Conservation (phyloP, 1,140 invertebrate genomes). For the Panulirus ornatus region DNA sequence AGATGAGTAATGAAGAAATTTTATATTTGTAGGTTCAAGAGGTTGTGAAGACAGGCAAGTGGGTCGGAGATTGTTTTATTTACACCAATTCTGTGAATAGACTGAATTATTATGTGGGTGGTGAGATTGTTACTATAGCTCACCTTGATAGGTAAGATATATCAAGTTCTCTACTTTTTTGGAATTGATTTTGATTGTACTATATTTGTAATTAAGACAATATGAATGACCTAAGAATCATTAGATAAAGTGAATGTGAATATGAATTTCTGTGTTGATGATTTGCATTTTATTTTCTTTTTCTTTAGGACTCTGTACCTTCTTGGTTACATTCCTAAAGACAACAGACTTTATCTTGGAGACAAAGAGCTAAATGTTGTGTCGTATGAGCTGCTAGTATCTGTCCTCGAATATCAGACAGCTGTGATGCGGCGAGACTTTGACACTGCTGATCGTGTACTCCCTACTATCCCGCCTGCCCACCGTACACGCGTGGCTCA, state of each 20-base stretch:
- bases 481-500: constrained; percentile 98
- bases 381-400: constrained; percentile 89
- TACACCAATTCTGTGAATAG: constrained; percentile 98
- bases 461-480: constrained; percentile 96
- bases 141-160: constrained; percentile 90
- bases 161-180: not conserved
- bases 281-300: constrained; percentile 40
- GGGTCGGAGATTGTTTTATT: constrained; percentile 99
- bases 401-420: constrained; percentile 99
- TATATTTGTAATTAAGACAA: too few species aligned
- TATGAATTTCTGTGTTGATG: too few species aligned
- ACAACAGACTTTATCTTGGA: constrained; percentile 96
- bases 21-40: constrained; percentile 94
- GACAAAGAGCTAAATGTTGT: constrained; percentile 99
- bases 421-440: constrained; percentile 99
- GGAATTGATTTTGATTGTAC: not conserved
- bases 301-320: constrained; percentile 86
- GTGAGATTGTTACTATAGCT: constrained; percentile 98
- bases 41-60: constrained; percentile 95
- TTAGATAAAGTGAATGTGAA: too few species aligned
- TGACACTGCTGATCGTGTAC: constrained; percentile 95
- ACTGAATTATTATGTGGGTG: constrained; percentile 99
- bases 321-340: constrained; percentile 97
- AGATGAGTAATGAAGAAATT: too few species aligned
- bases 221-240: too few species aligned